Evolutionary conservation across 2,113 vertebrate genomes (phyloP), one percentile per base, ranked within the genome.

Genomic region (Ceuthmochares aereus): DNA sequence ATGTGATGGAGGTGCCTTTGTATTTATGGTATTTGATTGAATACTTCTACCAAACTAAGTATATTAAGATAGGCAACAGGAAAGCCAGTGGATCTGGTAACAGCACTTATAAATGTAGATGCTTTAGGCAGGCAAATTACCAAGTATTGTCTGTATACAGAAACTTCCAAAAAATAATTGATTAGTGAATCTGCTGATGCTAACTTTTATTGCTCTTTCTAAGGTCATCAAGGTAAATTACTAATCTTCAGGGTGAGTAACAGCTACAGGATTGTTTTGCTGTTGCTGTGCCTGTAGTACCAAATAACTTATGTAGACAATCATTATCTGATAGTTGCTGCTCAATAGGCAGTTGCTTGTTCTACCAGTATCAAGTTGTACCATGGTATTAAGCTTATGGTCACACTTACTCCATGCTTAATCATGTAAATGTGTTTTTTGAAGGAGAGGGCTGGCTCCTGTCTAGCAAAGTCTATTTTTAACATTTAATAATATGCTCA

Each of bases 251-350:
- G 93, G 91, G 56, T 76, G 72, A 82, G 92, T 91, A 93, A 78
- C 67, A 93, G 74, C 64, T 89, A 45, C 47, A 52, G 70, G 58
- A 59, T 89, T 23, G 2, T 59, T 83, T 52, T 96, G 83, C 62
- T 90, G 66, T 87, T 74, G 72, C 70, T 87, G 84, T 93, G 62
- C 69, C 81, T 80, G 73, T 86, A 79, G 69, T 78, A 96, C 96
- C 96, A 97, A 97, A 96, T 95, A 92, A 87, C 40, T 34, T 69
- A 84, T 32, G 67, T 40, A 90, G 97, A 97, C 97, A 97, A 97
- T 96, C 95, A 79, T 58, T 42, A 68, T 23, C 59, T 52, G 47
- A 72, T 9, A 81, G 75, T 79, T 94, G 75, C 81, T 17, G 3
- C 84, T 94, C 37, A 42, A 29, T 36, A 70, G 52, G 93, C 79